These are phyloP conservation scores for Sisyra nigra DNA, from an alignment of 2,888 invertebrate genomes.

Conservation along the genomic window DNA sequence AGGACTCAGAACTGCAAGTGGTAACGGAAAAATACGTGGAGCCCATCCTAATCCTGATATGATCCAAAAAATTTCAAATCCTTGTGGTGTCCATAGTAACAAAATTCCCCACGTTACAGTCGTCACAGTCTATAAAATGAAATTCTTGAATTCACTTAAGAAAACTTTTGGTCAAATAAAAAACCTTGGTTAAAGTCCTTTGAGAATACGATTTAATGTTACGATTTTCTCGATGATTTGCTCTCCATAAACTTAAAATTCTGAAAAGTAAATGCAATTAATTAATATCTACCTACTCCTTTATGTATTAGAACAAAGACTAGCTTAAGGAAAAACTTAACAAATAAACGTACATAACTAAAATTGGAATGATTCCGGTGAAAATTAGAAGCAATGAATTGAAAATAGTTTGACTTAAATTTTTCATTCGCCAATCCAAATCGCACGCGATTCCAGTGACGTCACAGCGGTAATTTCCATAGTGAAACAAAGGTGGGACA, in stretches of 20 bases:
- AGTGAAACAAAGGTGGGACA: slow-evolving; percentile 31
- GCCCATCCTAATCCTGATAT: slow-evolving; percentile 19
- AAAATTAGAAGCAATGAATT: slow-evolving; percentile 29
- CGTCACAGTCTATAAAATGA: slow-evolving; percentile 30
- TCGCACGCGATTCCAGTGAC: slow-evolving; percentile 32
- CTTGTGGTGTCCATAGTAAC: slow-evolving; percentile 29
- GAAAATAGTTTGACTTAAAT: slow-evolving; percentile 29
- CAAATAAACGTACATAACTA: slow-evolving; percentile 25
- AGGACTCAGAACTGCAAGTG: slow-evolving; percentile 30
- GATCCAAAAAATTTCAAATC: slow-evolving; percentile 24
- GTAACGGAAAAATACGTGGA: slow-evolving; percentile 25
- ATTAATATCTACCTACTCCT: too few relatives aligned
- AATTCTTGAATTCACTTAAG: too few relatives aligned
- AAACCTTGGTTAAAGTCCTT: slow-evolving; percentile 14
- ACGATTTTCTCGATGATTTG: slow-evolving; percentile 10
- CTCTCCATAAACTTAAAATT: slow-evolving; percentile 12
- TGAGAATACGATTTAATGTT: slow-evolving; percentile 10
- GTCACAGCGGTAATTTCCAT: slow-evolving; percentile 34
- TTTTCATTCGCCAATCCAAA: slow-evolving; percentile 31
- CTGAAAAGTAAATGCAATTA: too few relatives aligned
- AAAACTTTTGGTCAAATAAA: too few relatives aligned
- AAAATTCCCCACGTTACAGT: slow-evolving; percentile 24
- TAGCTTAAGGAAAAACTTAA: too few relatives aligned
- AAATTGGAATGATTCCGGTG: slow-evolving; percentile 29
- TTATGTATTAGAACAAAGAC: too few relatives aligned